A percentile compares a stretch with the other conserved stretches of the same genome.
These are phyloP conservation scores for Ploceus nigricollis DNA, from an alignment of 2,113 vertebrate species.

Conservation along the genomic window DNA sequence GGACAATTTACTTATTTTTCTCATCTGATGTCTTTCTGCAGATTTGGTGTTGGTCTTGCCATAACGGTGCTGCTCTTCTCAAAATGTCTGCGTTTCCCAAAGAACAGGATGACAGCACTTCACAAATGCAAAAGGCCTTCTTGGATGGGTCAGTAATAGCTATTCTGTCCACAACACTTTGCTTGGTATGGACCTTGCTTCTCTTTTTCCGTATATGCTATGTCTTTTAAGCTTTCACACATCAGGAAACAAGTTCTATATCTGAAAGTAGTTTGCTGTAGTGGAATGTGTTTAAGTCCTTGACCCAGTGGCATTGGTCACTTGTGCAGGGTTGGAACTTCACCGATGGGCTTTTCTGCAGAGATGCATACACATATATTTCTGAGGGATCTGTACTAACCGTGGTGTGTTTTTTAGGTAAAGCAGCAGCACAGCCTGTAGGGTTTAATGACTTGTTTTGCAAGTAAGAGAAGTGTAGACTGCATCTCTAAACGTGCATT, in stretches of 20 bases:
- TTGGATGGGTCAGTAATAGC: slow-evolving; percentile 79
- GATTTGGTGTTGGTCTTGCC: slow-evolving; percentile 91
- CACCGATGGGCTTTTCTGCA: background rate
- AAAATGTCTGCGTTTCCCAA: slow-evolving; percentile 81
- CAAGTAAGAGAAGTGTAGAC: background rate
- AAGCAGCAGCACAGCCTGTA: background rate
- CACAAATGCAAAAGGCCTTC: slow-evolving; percentile 78
- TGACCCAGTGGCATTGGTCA: background rate
- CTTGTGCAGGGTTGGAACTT: background rate
- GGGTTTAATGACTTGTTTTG: background rate
- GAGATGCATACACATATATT: fast-evolving
- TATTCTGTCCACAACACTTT: slow-evolving; percentile 48
- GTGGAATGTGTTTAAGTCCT: background rate
- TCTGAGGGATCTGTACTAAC: background rate
- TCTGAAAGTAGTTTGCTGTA: background rate
- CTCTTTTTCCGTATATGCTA: slow-evolving; percentile 45
- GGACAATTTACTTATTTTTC: background rate
- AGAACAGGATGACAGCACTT: slow-evolving; percentile 78
- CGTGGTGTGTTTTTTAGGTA: background rate
- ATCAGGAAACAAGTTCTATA: background rate
- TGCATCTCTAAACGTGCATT: background rate
- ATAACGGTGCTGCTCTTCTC: slow-evolving; percentile 82
- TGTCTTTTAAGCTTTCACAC: slow-evolving; percentile 25
- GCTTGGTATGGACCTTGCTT: slow-evolving; percentile 54
- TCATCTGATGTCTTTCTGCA: slow-evolving; percentile 43